Evolutionary conservation across 37 sponge, comb jelly and placozoan species (phyloP), one percentile per base, ranked within the genome.

Genomic region (Aphrocallistes beatrix): DNA sequence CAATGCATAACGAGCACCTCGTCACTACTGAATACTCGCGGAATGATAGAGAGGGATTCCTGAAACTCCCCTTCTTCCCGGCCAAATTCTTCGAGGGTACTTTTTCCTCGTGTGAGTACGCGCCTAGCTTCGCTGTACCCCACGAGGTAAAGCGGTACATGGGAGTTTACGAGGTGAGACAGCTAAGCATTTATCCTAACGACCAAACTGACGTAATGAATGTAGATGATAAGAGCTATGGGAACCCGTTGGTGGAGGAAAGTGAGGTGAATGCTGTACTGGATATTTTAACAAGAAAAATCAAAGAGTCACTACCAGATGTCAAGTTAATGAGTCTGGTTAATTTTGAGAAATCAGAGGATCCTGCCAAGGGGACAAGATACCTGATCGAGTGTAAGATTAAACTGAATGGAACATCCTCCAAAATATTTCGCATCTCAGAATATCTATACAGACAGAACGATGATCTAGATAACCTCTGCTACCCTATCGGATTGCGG

Each of bases 141-240:
- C 75, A 60, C 21, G 75, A 60, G n/a, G n/a, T 60, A 19, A 60
- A 60, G n/a, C 75, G 75, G n/a, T 60, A 60, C n/a, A 60, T 60
- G 75, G 75, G 75, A 25, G 75, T 60, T 25, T 60, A 60, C 34
- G 75, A 60, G 75, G 75, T 60, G 21, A 60, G 34, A 28, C 75
- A 60, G 10, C n/a, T 60, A 28, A 60, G n/a, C n/a, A 30, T 60
- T 32, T 60, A 32, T 28, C 75, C 75, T 25, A 60, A 28, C n/a
- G 75, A 60, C n/a, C 75, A 60, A 3, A 60, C 75, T 8, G 75
- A 60, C n/a, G 75, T 60, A 6, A 60, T 60, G 75, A 60, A 60
- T 28, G 75, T 60, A 25, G 75, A 60, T 60, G 75, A 60, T 13
- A 60, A 60, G 21, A 60, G 75, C 21, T 60, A 60, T 60, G 75